These are phyloP conservation scores for Platyscapa corneri DNA, from an alignment of 1,140 invertebrate genomes.

Conservation along the genomic window DNA sequence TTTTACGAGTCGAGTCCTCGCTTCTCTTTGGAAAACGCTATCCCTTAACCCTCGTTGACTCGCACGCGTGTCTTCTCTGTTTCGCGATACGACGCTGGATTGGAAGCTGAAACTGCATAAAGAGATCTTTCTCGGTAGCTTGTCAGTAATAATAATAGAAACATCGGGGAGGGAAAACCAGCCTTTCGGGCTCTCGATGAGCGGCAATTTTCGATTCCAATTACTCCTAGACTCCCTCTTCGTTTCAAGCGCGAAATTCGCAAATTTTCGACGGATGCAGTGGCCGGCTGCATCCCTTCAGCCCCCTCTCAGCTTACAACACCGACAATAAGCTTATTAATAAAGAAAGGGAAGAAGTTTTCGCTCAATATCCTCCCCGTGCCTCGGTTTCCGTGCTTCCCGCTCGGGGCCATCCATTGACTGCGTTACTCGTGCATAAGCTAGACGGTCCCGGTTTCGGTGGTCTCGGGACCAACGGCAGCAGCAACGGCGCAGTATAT, in stretches of 20 bases:
- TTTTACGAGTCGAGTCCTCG: too few relatives aligned
- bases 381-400: conserved; percentile 41
- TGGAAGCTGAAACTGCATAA: too few relatives aligned
- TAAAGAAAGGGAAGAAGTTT: conserved; percentile 55
- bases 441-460: not conserved
- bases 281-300: not conserved
- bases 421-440: conserved; percentile 48
- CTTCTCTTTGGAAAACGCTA: too few relatives aligned
- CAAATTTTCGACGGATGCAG: not conserved
- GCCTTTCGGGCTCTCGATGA: not conserved
- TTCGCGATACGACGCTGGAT: too few relatives aligned
- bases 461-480: too few relatives aligned
- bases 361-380: conserved; percentile 54
- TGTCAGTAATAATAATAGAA: not conserved
- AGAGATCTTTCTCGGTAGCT: too few relatives aligned
- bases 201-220: not conserved
- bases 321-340: conserved; percentile 60
- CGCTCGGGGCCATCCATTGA: conserved; percentile 64
- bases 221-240: not conserved
- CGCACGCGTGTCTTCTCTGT: too few relatives aligned
- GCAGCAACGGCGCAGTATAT: conserved; percentile 30
- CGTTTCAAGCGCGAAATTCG: not conserved
- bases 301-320: conserved; percentile 55
- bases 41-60: too few relatives aligned
- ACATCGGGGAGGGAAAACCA: not conserved